Percentiles rank a stretch among this genome's conserved stretches.
Conservation (phyloP, 2,113 vertebrate species). For the Corydoras maculifer region DNA sequence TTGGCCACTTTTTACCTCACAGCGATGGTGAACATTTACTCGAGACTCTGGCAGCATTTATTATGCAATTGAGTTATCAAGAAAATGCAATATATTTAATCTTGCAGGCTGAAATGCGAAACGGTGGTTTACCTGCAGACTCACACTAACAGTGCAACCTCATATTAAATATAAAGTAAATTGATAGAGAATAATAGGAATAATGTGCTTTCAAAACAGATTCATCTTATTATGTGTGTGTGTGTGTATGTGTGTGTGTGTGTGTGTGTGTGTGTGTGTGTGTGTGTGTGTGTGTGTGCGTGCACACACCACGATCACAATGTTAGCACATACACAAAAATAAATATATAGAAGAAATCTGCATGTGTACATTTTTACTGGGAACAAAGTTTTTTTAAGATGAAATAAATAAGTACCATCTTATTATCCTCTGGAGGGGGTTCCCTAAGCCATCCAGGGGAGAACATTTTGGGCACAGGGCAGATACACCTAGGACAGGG, state of each 20-base stretch:
- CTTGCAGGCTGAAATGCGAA: conserved; percentile 58
- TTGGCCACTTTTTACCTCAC: conserved; percentile 51
- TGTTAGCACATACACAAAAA: background rate
- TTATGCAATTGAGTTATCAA: conserved; percentile 64
- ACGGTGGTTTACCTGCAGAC: conserved; percentile 58
- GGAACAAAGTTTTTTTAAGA: no score
- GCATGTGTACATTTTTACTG: no score
- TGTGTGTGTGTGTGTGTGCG: conserved; percentile 25
- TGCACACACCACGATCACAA: background rate
- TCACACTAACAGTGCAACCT: conserved; percentile 4
- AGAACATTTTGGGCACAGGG: no score
- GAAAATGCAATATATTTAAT: conserved; percentile 60
- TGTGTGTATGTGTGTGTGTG: conserved; percentile 23
- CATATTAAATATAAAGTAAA: background rate
- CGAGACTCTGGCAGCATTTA: conserved; percentile 64
- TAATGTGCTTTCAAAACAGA: no score
- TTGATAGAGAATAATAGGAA: no score
- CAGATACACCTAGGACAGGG: no score
- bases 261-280: conserved; percentile 19
- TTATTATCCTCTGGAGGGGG: no score
- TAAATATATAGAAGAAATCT: no score
- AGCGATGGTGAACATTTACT: conserved; percentile 60
- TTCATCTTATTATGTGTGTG: conserved; percentile 28
- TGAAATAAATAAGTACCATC: no score
- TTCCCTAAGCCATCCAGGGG: no score